These are phyloP conservation scores for Drosophila kokeensis DNA, from an alignment of 2,888 invertebrate species.

Conservation along the genomic window DNA sequence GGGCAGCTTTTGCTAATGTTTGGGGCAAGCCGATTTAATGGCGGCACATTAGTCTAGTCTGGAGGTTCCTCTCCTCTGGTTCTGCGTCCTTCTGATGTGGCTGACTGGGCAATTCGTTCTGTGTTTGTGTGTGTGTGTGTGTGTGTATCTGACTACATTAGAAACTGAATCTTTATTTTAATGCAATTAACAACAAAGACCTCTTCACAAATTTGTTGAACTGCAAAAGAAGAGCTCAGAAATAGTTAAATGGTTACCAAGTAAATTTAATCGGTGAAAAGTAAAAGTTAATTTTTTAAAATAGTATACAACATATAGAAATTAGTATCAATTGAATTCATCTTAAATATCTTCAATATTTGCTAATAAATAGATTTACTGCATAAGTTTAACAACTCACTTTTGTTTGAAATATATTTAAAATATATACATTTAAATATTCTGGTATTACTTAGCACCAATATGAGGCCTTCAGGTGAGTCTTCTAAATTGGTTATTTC, in stretches of 20 bases:
- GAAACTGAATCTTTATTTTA: slow-evolving; percentile 4
- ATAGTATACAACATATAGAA: not conserved
- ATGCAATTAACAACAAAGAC: not conserved
- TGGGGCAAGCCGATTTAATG: slow-evolving; percentile 70
- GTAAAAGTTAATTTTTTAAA: not conserved
- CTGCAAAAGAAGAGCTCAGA: not conserved
- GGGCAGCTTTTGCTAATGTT: slow-evolving; percentile 53
- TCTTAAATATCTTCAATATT: not conserved
- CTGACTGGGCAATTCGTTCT: slow-evolving; percentile 21
- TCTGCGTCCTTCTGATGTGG: slow-evolving; percentile 24
- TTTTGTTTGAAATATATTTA: not conserved
- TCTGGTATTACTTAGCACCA: not conserved
- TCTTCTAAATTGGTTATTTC: not conserved
- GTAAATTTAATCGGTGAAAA: not conserved
- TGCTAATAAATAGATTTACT: not conserved
- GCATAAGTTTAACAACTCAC: not conserved
- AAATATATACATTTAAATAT: not conserved
- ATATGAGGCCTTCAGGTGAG: not conserved
- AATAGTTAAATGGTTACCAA: not conserved
- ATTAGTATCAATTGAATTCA: not conserved
- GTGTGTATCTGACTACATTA: slow-evolving; percentile 6
- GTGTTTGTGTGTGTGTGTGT: not conserved
- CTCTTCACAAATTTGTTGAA: slow-evolving; percentile 12
- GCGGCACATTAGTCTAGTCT: slow-evolving; percentile 59
- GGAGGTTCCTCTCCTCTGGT: not conserved